phyloP scores from a whole-genome alignment of 2,888 invertebrate genomes.

The Calephelis perditalis region DNA sequence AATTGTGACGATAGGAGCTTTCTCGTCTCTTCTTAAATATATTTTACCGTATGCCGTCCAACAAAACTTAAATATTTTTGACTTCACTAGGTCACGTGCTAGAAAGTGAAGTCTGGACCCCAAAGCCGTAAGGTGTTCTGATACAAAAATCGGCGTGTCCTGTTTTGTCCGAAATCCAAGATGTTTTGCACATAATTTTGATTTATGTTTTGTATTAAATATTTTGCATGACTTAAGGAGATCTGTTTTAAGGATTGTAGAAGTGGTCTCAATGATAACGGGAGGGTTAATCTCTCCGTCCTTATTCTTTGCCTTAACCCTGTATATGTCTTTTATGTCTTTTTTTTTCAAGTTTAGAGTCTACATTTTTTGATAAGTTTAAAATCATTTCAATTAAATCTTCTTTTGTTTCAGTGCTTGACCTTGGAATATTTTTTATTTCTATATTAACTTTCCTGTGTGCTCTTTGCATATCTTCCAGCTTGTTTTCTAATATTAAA shows the following conservation, averaged over 20 bases:
- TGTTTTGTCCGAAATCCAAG: slow-evolving; percentile 19
- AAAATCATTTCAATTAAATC: slow-evolving; percentile 19
- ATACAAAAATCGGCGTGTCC: slow-evolving; percentile 24
- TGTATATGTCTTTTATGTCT: slow-evolving; percentile 22
- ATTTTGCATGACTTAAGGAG: slow-evolving; percentile 22
- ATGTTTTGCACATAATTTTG: slow-evolving; percentile 26
- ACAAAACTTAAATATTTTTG: slow-evolving; percentile 20
- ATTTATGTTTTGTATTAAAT: slow-evolving; percentile 26
- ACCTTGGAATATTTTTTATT: slow-evolving; percentile 24
- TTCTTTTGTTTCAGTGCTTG: slow-evolving; percentile 17
- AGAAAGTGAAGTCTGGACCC: slow-evolving; percentile 23
- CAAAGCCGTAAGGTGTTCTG: slow-evolving; percentile 23
- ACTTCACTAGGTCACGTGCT: slow-evolving; percentile 21
- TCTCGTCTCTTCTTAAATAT: background rate
- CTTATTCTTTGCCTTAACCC: slow-evolving; percentile 16
- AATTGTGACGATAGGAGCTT: background rate
- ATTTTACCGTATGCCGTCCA: slow-evolving; percentile 24
- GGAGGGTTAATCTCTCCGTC: slow-evolving; percentile 13
- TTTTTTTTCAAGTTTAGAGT: slow-evolving; percentile 5
- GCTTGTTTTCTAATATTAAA: background rate
- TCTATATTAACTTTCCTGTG: slow-evolving; percentile 20
- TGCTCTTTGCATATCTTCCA: slow-evolving; percentile 6
- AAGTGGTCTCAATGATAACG: slow-evolving; percentile 20
- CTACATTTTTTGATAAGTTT: slow-evolving; percentile 13
- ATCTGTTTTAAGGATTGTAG: slow-evolving; percentile 20